Conservation (phyloP, 1,140 invertebrate species). For the Dendrolimus punctatus region DNA sequence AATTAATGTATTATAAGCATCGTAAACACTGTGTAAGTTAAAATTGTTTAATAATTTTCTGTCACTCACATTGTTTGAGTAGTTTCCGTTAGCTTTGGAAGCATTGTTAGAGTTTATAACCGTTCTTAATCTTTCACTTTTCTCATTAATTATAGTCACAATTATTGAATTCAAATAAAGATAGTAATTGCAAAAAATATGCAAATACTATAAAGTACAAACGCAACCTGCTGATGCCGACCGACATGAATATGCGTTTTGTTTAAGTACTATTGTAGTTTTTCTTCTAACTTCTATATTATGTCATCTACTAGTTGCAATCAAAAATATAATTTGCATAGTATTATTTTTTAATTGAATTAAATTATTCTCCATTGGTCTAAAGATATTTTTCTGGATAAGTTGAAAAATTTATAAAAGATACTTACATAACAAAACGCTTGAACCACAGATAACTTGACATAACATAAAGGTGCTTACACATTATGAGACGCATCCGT, state of each 20-base stretch:
- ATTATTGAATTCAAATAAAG: conserved; percentile 12
- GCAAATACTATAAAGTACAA: conserved; percentile 23
- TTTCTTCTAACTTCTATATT: too few relatives aligned
- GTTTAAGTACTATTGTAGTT: conserved; percentile 3
- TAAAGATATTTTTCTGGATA: too few relatives aligned
- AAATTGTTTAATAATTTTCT: conserved; percentile 1
- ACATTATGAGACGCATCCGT: too few relatives aligned
- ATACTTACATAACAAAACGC: too few relatives aligned
- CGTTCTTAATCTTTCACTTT: conserved; percentile 22
- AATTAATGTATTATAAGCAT: conserved; percentile 2
- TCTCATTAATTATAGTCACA: conserved; percentile 27
- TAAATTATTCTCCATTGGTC: too few relatives aligned
- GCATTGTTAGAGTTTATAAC: conserved; percentile 55
- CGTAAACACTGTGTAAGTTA: not conserved
- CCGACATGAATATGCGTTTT: conserved; percentile 35
- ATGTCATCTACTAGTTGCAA: too few relatives aligned
- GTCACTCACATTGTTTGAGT: conserved; percentile 64
- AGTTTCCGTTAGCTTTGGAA: conserved; percentile 53
- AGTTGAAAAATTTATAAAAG: too few relatives aligned
- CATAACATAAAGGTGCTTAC: too few relatives aligned
- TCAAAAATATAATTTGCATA: too few relatives aligned
- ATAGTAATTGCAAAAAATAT: conserved; percentile 28
- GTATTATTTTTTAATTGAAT: too few relatives aligned
- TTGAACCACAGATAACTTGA: too few relatives aligned
- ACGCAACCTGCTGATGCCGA: conserved; percentile 31